Evolutionary conservation across 2,113 vertebrate species (phyloP), one percentile per base, ranked within the genome.

Genomic region (Embiotoca jacksoni): DNA sequence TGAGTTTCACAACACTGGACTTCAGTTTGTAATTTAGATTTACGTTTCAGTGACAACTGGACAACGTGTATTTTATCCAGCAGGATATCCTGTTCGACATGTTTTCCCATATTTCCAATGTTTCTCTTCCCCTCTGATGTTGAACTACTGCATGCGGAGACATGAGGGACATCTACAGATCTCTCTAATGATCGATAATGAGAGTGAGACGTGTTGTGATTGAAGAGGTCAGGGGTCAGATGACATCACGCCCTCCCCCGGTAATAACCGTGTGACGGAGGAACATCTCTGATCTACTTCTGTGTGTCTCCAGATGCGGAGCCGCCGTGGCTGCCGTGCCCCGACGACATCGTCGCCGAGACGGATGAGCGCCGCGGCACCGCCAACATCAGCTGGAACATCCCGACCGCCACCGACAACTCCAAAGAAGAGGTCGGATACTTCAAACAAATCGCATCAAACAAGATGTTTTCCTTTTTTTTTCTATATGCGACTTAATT

Each of bases 311-410:
- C 83, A 99, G 98, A 99, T 78, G 75, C 94, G 47, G 96, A 98
- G 83, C 92, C 95, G 0, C 98, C 98, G 9, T 75, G 52, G 83
- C 96, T 99, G 77, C 94, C 4, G 60, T 99, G 98, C 79, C 98
- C 98, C 16, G 81, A 74, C 7, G 91, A 97, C 78, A 95, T 99
- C 54, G 89, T 96, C 70, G 91, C 93, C 7, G 88, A 92, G 55
- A 97, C 97, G 15, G 91, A 94, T 63, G 94, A 97, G 72, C 96
- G 97, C 30, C 96, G 96, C 30, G 94, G 95, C 69, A 96, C 96
- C 14, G 96, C 97, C 60, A 96, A 96, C 57, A 79, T 99, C 84
- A 96, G 91, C 83, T 98, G 98, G 97, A 88, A 92, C 44, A 32
- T 95, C 75, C 98, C 98, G 14, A 81, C 69, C 8, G 94, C 96